phyloP scores from a whole-genome alignment of 1,140 invertebrate genomes.

The Papilio glaucus region DNA sequence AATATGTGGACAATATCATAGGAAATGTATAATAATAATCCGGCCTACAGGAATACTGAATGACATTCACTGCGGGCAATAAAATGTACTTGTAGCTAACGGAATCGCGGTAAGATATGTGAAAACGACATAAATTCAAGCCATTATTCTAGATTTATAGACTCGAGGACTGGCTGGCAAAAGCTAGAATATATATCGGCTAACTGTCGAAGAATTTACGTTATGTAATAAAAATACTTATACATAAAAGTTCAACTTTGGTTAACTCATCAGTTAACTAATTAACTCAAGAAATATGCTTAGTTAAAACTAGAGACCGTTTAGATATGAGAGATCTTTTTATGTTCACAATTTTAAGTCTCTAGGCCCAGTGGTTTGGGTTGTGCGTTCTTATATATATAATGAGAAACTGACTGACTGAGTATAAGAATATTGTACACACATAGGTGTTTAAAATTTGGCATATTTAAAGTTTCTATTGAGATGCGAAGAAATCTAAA shows the following conservation, averaged over 20 bases:
- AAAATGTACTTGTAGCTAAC: constrained; percentile 38
- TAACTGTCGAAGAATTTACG: constrained; percentile 9
- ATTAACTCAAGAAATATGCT: no score
- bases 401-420: no score
- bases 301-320: no score
- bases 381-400: no score
- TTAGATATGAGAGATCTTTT: no score
- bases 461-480: no score
- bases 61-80: constrained; percentile 28
- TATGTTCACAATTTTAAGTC: no score
- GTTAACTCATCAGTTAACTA: no score
- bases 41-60: constrained; percentile 24
- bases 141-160: constrained; percentile 37
- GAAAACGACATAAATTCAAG: constrained; percentile 33
- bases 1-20: neutral
- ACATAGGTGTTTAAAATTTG: no score
- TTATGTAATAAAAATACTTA: neutral
- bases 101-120: constrained; percentile 37
- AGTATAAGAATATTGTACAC: no score
- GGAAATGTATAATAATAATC: constrained; percentile 17
- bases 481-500: no score
- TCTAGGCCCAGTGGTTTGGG: no score
- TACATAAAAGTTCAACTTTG: constrained; percentile 1
- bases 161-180: constrained; percentile 11
- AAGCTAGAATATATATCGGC: constrained; percentile 24